Evolutionary conservation across 2,888 invertebrate genomes (phyloP).

Genomic region (Spisula solida): DNA sequence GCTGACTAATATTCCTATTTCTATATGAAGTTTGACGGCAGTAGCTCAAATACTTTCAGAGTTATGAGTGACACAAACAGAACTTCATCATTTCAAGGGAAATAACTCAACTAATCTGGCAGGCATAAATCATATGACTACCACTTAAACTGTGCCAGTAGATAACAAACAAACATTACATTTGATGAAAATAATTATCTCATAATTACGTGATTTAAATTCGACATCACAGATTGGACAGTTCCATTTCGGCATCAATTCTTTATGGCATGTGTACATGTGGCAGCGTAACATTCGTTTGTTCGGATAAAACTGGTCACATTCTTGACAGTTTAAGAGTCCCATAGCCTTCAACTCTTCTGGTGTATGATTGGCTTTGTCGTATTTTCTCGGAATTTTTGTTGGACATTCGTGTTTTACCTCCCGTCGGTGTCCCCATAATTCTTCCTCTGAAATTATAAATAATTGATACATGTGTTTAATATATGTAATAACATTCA

Average conservation of each 20-base stretch:
- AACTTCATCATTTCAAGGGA: no score
- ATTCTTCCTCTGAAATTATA: constrained; percentile 28
- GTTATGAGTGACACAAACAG: no score
- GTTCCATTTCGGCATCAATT: constrained; percentile 23
- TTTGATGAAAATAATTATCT: background rate
- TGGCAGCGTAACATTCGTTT: constrained; percentile 27
- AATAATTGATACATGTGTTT: no score
- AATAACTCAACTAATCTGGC: no score
- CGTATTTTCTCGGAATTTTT: constrained; percentile 21
- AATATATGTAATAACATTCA: no score
- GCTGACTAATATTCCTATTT: no score
- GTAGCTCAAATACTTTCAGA: no score
- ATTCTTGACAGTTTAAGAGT: constrained; percentile 33
- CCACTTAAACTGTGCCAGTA: no score
- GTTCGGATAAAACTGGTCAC: constrained; percentile 25
- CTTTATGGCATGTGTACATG: constrained; percentile 31
- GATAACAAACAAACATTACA: no score
- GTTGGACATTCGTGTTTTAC: constrained; percentile 26
- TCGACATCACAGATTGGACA: constrained; percentile 25
- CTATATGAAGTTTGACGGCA: no score
- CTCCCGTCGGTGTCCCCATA: constrained; percentile 30
- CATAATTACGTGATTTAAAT: constrained; percentile 35
- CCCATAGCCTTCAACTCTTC: constrained; percentile 31
- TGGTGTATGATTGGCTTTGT: constrained; percentile 32
- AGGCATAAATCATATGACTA: no score